Evolutionary conservation across 1,140 invertebrate species (phyloP), one percentile per base, ranked within the genome.

Genomic region (Zaprionus camerounensis): DNA sequence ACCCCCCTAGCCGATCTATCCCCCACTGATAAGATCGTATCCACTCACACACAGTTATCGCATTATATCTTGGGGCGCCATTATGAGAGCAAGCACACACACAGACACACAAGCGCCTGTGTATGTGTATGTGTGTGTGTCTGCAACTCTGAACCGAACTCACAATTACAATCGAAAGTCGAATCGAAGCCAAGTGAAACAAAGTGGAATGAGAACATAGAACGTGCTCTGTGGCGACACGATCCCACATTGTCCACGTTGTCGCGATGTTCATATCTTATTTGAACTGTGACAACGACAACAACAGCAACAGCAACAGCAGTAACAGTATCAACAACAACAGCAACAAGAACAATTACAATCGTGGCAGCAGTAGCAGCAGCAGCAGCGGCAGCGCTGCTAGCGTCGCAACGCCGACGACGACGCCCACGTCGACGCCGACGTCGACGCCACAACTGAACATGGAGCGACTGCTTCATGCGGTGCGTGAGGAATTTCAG

Each of bases 211-310:
- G 12, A 61, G 46, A 63, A 59, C 31, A 24, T 70, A 53, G 38
- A 55, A 49, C 20, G 11, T 34, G 31, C 31, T 9, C 31, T 34
- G 31, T 34, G 31, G 31, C 31, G 31, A 34, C 31, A 9, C 31
- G 31, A 34, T 34, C 31, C 9, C 31, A 34, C 31, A 34, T 34
- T 34, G 31, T 34, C 31, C 31, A 11, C 17, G 56, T 58, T 24
- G 66, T 69, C 63, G 76, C 84, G 68, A 92, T 92, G 91, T 91
- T 92, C 80, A 92, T 91, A 82, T 92, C 91, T 67, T 92, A 82
- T 81, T 87, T 92, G 81, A 87, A 82, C 65, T 74, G 86, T 66
- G 90, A 92, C 59, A 75, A 74, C 58, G 67, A 78, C 53, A 75
- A 26, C 46, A 44, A 17, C 17, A 17, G 17, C 17, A 62, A 5